phyloP scores from a whole-genome alignment of 2,113 vertebrate species.

The Elachura formosa region DNA sequence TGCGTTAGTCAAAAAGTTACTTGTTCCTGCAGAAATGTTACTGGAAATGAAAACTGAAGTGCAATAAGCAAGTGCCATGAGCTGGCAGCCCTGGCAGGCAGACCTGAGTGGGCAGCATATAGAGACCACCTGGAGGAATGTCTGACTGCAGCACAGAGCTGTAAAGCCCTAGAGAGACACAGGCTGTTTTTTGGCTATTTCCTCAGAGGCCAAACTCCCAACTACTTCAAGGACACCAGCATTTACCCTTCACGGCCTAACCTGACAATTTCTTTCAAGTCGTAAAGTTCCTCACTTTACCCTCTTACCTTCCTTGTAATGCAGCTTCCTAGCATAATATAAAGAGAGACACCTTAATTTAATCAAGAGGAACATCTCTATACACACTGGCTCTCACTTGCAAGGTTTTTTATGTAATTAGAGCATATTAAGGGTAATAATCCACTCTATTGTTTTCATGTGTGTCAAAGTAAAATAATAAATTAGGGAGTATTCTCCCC shows the following conservation, averaged over 20 bases:
- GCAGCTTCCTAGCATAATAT: neutral
- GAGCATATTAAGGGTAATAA: neutral
- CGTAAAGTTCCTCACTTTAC: neutral
- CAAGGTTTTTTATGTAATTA: neutral
- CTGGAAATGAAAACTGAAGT: neutral
- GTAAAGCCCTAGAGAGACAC: neutral
- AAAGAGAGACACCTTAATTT: neutral
- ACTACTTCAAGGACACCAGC: neutral
- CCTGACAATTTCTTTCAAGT: neutral
- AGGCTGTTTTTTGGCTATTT: neutral
- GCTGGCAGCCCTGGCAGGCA: neutral
- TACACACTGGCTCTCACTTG: neutral
- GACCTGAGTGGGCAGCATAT: accelerated
- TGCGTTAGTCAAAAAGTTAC: accelerated
- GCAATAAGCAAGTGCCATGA: neutral
- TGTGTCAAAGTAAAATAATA: neutral
- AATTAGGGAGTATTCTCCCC: neutral
- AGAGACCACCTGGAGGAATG: neutral
- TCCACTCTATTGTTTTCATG: accelerated
- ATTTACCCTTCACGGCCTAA: neutral
- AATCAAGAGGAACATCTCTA: neutral
- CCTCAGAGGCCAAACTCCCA: neutral
- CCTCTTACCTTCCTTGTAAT: neutral
- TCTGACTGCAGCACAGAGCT: neutral
- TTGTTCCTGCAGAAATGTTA: neutral